Percentiles rank a stretch among this genome's conserved stretches.
Conservation (phyloP, 2,888 invertebrate species). For the Eupithecia centaureata region DNA sequence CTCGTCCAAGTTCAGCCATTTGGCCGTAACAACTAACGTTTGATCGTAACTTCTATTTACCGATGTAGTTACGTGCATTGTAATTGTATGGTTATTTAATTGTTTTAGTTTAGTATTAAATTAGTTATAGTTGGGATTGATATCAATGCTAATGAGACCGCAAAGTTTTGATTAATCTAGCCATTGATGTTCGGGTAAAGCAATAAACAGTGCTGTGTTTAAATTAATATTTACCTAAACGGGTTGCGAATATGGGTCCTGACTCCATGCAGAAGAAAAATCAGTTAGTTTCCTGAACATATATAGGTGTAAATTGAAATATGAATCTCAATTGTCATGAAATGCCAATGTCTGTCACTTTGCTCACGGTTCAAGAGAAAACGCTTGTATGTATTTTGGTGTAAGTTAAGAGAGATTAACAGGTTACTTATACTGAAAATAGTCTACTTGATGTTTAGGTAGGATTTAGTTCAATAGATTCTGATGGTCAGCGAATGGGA, state of each 20-base stretch:
- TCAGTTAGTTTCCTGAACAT: constrained; percentile 12
- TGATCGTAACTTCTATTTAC: constrained; percentile 49
- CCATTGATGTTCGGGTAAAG: neutral
- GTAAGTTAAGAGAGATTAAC: constrained; percentile 21
- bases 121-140: constrained; percentile 14
- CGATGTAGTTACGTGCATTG: constrained; percentile 37
- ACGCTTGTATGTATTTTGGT: constrained; percentile 37
- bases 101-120: constrained; percentile 27
- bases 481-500: neutral
- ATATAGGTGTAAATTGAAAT: constrained; percentile 39
- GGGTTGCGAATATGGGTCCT: neutral
- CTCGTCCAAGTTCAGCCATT: constrained; percentile 54
- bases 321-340: constrained; percentile 45
- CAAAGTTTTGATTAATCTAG: constrained; percentile 2
- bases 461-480: too few relatives aligned
- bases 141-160: constrained; percentile 16
- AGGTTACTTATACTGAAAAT: neutral
- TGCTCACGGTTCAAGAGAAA: constrained; percentile 47
- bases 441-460: too few relatives aligned
- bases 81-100: constrained; percentile 31
- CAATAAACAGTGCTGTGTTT: neutral
- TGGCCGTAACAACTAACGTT: constrained; percentile 53
- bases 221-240: neutral
- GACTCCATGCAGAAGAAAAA: neutral
- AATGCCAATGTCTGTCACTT: constrained; percentile 49